Evolutionary conservation across 2,888 invertebrate species (phyloP), one percentile per base, ranked within the genome.

Genomic region (Sphinx pinastri): DNA sequence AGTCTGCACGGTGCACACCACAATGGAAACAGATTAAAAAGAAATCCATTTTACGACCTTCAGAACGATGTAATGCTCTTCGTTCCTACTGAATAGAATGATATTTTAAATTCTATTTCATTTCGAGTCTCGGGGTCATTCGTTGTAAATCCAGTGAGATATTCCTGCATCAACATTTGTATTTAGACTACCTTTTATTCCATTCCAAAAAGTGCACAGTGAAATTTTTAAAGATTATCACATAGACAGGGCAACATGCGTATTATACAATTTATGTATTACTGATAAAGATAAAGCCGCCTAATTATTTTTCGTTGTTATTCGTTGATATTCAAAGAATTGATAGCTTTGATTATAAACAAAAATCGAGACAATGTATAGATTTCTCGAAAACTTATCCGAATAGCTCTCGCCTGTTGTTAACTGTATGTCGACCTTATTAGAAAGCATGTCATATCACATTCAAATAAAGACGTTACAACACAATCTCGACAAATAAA

Each of bases 11-110:
- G 25, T 63, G 60, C 47, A 63, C 60, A 16, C 19, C 16, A 47
- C 60, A 63, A 45, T 47, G 47, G 60, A 45, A 47, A 63, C 6
- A 47, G 16, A 63, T 60, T 60, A 19, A 63, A 47, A 63, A 63
- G 16, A 63, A 38, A 49, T 13, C 60, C 10, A 19, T 63, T 45
- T 47, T 47, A 19, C 11, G 12, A 47, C 10, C 16, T 12, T 19
- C 2, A 14, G 19, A 13, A 10, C 47, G 6, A 63, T 47, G 12
- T 12, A 16, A 11, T 11, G 10, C 14, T 6, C 45, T 14, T 59
- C 47, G 47, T 47, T 47, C 12, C 12, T 2, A 47, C n/a, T 47
- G 10, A 19, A 25, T 25, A 25, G 1, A 25, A 49, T 47, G 16
- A 12, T 16, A 47, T 59, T 11, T 5, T 16, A 7, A 10, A 38